phyloP scores from a whole-genome alignment of 2,797 vertebrate species.

The Catamblyrhynchus diadema region DNA sequence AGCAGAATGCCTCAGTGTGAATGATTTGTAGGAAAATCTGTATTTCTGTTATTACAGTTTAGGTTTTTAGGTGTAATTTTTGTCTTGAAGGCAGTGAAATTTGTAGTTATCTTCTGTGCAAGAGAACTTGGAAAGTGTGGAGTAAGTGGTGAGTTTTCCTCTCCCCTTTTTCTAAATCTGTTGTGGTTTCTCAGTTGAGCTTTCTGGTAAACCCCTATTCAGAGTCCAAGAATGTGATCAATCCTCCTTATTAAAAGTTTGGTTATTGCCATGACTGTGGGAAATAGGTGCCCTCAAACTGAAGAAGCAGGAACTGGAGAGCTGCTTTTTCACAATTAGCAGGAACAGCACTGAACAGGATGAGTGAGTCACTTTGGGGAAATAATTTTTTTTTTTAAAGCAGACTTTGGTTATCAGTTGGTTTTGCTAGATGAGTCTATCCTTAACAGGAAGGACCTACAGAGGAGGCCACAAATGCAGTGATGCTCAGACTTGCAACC shows the following conservation, averaged over 20 bases:
- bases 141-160: not conserved
- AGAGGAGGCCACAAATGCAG: not conserved
- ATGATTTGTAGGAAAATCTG: not conserved
- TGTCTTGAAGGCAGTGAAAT: not conserved
- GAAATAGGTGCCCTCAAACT: not conserved
- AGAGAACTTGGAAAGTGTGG: not conserved
- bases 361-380: not conserved
- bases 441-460: not conserved
- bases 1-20: not conserved
- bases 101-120: not conserved
- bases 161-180: not conserved
- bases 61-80: not conserved
- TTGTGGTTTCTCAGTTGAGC: not conserved
- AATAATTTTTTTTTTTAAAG: not conserved
- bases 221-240: not conserved
- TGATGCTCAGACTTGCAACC: rapidly evolving
- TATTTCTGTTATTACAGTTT: not conserved
- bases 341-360: not conserved
- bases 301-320: not conserved
- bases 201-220: not conserved
- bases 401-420: not conserved
- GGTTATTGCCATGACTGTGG: not conserved
- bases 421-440: not conserved
- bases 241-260: not conserved
- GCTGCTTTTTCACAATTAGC: not conserved